Evolutionary conservation across 2,797 vertebrate genomes (phyloP).

Genomic region (Aplochiton taeniatus): DNA sequence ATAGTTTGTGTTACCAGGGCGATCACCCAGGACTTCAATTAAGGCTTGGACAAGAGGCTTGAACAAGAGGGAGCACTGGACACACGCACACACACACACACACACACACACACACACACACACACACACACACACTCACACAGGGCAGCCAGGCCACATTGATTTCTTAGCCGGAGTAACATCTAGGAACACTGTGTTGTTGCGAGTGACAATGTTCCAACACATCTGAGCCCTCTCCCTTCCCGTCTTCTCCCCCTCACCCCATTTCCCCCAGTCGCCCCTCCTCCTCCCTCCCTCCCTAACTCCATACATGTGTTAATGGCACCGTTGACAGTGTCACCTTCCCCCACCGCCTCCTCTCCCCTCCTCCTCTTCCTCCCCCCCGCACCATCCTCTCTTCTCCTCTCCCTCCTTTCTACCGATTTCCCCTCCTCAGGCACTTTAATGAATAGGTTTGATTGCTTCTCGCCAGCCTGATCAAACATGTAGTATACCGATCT

Average conservation of each 20-base stretch:
- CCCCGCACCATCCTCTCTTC: constrained; percentile 15
- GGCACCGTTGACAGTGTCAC: background rate
- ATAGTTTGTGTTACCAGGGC: constrained; percentile 29
- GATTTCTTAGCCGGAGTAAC: constrained; percentile 51
- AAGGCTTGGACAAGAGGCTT: constrained; percentile 31
- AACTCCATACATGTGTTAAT: constrained; percentile 20
- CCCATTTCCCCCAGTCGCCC: background rate
- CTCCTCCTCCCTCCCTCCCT: constrained; percentile 15
- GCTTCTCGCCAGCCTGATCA: too few species aligned
- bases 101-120: constrained; percentile 15
- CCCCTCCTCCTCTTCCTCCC: constrained; percentile 37
- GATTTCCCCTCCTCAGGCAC: background rate
- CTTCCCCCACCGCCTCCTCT: background rate
- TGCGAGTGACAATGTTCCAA: constrained; percentile 48
- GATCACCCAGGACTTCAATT: constrained; percentile 52
- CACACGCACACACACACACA: background rate
- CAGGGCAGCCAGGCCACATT: constrained; percentile 40
- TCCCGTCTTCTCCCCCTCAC: background rate
- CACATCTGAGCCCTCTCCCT: constrained; percentile 35
- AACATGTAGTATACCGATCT: too few species aligned
- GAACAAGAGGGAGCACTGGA: constrained; percentile 20
- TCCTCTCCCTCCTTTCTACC: background rate
- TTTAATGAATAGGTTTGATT: constrained; percentile 3
- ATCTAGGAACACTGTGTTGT: constrained; percentile 54
- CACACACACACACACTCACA: constrained; percentile 20